Percentiles rank a stretch among this genome's conserved stretches.
phyloP scores from a whole-genome alignment of 2,888 invertebrate genomes.

The Vandiemenella viatica region DNA sequence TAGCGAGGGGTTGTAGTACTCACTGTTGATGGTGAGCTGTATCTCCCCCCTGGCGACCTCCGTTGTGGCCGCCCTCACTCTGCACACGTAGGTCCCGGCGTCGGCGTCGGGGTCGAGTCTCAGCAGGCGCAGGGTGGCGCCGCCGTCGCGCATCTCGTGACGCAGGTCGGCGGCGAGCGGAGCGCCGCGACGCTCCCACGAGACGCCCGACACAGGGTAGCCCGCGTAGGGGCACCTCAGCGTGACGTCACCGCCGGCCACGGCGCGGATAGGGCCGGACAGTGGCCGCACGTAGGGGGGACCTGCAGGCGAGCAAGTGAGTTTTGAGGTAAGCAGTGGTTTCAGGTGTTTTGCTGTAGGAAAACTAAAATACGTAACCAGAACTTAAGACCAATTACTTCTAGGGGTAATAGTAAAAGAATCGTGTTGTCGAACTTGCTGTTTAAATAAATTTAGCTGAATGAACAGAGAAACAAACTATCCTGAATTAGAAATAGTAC shows the following conservation, averaged over 20 bases:
- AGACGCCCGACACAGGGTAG: slow-evolving; percentile 66
- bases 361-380: no score
- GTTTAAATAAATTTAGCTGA: no score
- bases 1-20: no score
- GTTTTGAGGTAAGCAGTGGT: no score
- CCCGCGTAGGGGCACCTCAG: slow-evolving; percentile 76
- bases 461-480: no score
- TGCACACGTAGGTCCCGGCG: slow-evolving; percentile 66
- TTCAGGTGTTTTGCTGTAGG: no score
- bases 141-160: slow-evolving; percentile 28
- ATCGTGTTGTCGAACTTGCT: no score
- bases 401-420: no score
- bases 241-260: slow-evolving; percentile 59
- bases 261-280: slow-evolving; percentile 52
- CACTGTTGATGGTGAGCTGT: slow-evolving; percentile 57
- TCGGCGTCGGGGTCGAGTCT: slow-evolving; percentile 39
- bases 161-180: slow-evolving; percentile 42
- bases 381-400: no score
- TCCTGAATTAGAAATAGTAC: no score
- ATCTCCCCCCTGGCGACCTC: slow-evolving; percentile 60
- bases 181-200: slow-evolving; percentile 67
- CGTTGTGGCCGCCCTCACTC: slow-evolving; percentile 56
- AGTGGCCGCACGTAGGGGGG: slow-evolving; percentile 62
- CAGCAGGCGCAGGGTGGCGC: slow-evolving; percentile 30
- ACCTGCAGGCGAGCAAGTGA: no score